Conservation (phyloP, 2,113 vertebrate genomes). For the pig (Sus scrofa) region DNA sequence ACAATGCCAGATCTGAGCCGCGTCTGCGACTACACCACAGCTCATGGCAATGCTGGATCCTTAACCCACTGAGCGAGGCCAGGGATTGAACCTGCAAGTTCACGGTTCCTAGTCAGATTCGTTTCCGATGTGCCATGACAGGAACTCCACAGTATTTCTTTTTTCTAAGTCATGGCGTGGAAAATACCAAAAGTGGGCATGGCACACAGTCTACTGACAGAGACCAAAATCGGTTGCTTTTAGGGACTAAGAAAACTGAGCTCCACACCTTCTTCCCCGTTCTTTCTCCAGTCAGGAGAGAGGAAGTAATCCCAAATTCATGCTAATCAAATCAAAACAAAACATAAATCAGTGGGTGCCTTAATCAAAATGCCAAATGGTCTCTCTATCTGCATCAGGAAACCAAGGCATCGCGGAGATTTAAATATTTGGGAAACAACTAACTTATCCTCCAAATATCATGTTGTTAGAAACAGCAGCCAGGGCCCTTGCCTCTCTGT, state of each 20-base stretch:
- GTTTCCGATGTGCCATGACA: too few relatives aligned
- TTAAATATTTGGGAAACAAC: not conserved
- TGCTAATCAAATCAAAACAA: not conserved
- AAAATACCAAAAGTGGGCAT: not conserved
- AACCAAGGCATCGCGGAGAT: not conserved
- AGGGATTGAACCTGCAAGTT: too few relatives aligned
- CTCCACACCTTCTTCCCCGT: not conserved
- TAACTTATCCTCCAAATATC: not conserved
- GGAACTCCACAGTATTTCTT: not conserved
- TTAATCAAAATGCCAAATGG: not conserved
- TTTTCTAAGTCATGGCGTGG: not conserved
- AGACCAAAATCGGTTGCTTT: not conserved
- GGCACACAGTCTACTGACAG: not conserved
- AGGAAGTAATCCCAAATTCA: not conserved
- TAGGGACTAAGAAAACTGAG: not conserved
- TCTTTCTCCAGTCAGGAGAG: not conserved
- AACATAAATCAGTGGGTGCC: not conserved
- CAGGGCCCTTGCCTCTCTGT: not conserved
- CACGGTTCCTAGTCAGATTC: too few relatives aligned
- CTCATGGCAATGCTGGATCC: too few relatives aligned
- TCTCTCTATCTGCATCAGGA: not conserved
- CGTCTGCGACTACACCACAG: too few relatives aligned
- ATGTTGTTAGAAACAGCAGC: not conserved
- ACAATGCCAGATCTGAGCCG: too few relatives aligned
- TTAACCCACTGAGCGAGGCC: too few relatives aligned